These are phyloP conservation scores for Luscinia luscinia DNA, from an alignment of 2,797 vertebrate genomes.

Conservation along the genomic window DNA sequence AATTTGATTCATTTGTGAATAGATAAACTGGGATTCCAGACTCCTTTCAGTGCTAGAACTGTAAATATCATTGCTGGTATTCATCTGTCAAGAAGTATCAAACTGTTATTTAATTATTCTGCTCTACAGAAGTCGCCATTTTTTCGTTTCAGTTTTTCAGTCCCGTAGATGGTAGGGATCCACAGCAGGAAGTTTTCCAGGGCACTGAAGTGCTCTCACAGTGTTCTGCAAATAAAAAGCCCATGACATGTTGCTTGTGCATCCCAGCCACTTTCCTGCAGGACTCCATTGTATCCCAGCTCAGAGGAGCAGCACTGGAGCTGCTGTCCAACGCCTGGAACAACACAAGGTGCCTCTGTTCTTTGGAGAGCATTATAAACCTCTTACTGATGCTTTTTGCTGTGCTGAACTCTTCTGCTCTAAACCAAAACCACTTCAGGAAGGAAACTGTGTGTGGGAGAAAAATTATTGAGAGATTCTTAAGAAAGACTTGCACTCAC, in stretches of 20 bases:
- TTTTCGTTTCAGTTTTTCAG: too few species aligned
- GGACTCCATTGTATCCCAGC: not conserved
- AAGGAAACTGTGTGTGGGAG: constrained; percentile 3
- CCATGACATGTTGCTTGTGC: not conserved
- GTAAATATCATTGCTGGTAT: constrained; percentile 6
- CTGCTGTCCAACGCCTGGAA: fast-evolving
- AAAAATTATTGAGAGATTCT: not conserved
- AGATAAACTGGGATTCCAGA: constrained; percentile 3
- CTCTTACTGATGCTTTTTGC: not conserved
- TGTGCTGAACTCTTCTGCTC: not conserved
- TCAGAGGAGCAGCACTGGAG: not conserved
- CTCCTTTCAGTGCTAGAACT: constrained; percentile 10
- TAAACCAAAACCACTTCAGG: constrained; percentile 23
- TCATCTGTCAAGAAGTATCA: constrained; percentile 4
- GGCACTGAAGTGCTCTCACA: not conserved
- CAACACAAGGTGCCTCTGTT: constrained; percentile 32
- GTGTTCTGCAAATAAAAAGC: not conserved
- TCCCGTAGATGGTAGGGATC: not conserved
- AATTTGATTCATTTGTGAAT: not conserved
- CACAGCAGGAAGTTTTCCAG: not conserved
- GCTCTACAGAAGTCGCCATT: not conserved
- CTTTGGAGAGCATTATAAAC: constrained; percentile 11
- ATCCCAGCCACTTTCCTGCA: not conserved
- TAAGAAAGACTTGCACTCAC: fast-evolving
- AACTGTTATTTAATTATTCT: not conserved